Conservation (phyloP, 2,797 vertebrate species). For the Allobates femoralis region DNA sequence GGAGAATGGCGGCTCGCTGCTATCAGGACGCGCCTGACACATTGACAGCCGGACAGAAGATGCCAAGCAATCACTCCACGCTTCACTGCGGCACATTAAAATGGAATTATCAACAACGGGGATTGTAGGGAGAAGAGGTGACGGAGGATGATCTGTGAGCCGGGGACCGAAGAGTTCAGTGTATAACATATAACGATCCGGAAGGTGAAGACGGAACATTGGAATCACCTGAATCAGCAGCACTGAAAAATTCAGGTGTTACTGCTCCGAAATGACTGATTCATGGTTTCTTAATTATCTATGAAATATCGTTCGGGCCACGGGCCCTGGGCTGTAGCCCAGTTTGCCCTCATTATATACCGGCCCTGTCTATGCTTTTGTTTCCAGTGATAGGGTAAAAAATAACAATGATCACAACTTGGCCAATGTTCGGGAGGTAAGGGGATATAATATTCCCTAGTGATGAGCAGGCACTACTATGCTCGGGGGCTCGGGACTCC, state of each 20-base stretch:
- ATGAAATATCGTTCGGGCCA: neutral
- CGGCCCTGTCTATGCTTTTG: no score
- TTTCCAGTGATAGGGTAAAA: no score
- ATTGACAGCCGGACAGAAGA: slow-evolving; percentile 24
- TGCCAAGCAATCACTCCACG: neutral
- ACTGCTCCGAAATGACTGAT: neutral
- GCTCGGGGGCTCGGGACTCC: no score
- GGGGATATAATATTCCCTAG: no score
- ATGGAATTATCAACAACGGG: neutral
- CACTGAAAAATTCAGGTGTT: neutral
- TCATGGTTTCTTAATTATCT: neutral
- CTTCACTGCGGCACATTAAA: slow-evolving; percentile 3
- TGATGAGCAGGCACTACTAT: no score
- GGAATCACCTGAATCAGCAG: neutral
- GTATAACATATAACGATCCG: neutral
- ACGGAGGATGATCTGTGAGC: neutral
- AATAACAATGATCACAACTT: no score
- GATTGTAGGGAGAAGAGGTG: neutral
- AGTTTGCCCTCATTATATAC: no score
- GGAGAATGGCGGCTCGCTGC: neutral
- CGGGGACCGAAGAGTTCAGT: neutral
- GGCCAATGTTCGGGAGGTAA: no score
- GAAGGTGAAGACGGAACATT: neutral
- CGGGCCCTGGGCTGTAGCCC: no score
- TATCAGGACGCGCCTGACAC: neutral